phyloP scores from a whole-genome alignment of 2,113 vertebrate species.

The Cryptomyrus ogoouensis region DNA sequence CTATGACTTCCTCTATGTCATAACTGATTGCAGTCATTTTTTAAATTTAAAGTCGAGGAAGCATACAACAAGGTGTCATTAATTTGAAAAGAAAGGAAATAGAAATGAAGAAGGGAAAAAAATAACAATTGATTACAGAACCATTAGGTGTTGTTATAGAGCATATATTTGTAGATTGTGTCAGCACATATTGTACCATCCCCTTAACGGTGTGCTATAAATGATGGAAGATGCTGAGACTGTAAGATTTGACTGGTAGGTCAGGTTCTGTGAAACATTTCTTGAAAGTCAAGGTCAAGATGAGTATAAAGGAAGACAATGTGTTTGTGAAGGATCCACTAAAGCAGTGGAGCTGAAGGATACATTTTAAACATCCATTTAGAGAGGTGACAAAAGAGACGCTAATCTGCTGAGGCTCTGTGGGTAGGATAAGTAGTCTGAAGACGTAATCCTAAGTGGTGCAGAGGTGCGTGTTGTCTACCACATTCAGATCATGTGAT shows the following conservation, averaged over 20 bases:
- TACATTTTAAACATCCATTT: background rate
- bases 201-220: background rate
- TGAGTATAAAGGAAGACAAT: background rate
- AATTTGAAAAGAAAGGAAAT: background rate
- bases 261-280: background rate
- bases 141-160: background rate
- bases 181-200: background rate
- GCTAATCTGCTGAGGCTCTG: background rate
- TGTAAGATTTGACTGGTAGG: background rate
- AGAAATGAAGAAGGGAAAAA: background rate
- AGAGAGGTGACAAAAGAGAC: background rate
- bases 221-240: background rate
- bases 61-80: background rate
- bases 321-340: background rate
- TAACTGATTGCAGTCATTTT: background rate
- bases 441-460: background rate
- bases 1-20: background rate
- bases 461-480: background rate
- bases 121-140: background rate
- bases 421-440: background rate
- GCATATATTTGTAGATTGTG: background rate
- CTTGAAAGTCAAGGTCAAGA: background rate
- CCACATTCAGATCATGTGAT: background rate
- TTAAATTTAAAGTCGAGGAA: background rate
- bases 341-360: background rate